Conservation (phyloP, 2,888 invertebrate species). For the Drosophila monieri region DNA sequence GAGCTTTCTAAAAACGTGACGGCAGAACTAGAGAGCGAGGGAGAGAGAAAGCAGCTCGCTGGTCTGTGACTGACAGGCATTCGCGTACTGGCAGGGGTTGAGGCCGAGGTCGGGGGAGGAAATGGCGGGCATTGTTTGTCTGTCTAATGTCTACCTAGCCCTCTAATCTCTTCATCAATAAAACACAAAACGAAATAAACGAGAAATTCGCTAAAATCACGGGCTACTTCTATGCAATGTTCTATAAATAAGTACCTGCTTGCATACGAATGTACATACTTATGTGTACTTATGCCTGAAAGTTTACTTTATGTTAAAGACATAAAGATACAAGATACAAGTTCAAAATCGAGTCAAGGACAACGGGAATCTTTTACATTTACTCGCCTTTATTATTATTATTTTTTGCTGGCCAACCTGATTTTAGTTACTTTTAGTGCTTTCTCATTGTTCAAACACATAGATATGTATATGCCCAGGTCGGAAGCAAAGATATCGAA, state of each 20-base stretch:
- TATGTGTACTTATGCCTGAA: no score
- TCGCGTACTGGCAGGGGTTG: conserved; percentile 32
- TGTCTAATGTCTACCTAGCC: conserved; percentile 45
- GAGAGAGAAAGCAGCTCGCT: conserved; percentile 17
- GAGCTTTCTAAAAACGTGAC: conserved; percentile 41
- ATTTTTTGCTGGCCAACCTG: not conserved
- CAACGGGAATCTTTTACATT: not conserved
- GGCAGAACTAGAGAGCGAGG: conserved; percentile 4
- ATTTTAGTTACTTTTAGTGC: not conserved
- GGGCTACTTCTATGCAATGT: not conserved
- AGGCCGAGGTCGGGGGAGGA: conserved; percentile 34
- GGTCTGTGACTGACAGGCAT: conserved; percentile 31
- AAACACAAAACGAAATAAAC: conserved; percentile 19
- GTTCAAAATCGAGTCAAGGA: conserved; percentile 17
- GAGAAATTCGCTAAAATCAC: conserved; percentile 19
- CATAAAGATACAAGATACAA: not conserved
- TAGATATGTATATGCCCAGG: conserved; percentile 1
- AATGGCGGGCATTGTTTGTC: conserved; percentile 37
- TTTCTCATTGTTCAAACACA: conserved; percentile 1
- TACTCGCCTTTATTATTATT: not conserved
- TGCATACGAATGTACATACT: not conserved
- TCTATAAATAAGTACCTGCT: conserved; percentile 24
- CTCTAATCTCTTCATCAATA: conserved; percentile 40
- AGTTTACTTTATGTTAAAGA: not conserved
- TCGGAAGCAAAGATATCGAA: not conserved